Evolutionary conservation across 2,113 vertebrate species (phyloP).

Genomic region (Myanophis thanlyinensis): DNA sequence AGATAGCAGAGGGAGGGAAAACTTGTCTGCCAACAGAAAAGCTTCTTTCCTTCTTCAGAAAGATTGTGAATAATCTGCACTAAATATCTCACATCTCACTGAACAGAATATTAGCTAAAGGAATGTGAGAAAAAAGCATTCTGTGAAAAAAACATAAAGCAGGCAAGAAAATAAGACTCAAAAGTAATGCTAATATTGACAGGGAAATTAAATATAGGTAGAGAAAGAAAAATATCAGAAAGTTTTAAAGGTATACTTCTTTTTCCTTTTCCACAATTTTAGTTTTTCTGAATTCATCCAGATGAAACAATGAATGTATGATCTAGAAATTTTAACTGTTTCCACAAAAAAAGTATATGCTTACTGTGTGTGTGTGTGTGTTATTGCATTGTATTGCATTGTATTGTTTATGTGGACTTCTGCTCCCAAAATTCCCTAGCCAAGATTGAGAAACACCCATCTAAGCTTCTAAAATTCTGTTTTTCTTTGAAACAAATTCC

Average conservation of each 20-base stretch:
- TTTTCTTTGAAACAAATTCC: too few species aligned
- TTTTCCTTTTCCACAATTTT: background rate
- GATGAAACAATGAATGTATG: background rate
- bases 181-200: background rate
- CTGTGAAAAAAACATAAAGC: background rate
- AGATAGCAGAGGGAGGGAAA: constrained; percentile 26
- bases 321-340: background rate
- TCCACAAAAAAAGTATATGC: background rate
- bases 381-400: too few species aligned
- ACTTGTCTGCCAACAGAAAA: constrained; percentile 35
- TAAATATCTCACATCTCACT: constrained; percentile 1
- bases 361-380: too few species aligned
- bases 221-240: background rate
- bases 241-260: background rate
- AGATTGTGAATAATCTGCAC: background rate
- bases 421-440: background rate
- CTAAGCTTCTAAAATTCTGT: background rate
- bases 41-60: constrained; percentile 4
- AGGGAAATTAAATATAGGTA: constrained; percentile 2
- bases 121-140: background rate
- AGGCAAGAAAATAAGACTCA: background rate
- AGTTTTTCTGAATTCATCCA: background rate
- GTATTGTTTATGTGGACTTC: background rate
- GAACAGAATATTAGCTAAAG: background rate
- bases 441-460: background rate